Conservation (phyloP, 2,113 vertebrate species). For the Mungos mungo region DNA sequence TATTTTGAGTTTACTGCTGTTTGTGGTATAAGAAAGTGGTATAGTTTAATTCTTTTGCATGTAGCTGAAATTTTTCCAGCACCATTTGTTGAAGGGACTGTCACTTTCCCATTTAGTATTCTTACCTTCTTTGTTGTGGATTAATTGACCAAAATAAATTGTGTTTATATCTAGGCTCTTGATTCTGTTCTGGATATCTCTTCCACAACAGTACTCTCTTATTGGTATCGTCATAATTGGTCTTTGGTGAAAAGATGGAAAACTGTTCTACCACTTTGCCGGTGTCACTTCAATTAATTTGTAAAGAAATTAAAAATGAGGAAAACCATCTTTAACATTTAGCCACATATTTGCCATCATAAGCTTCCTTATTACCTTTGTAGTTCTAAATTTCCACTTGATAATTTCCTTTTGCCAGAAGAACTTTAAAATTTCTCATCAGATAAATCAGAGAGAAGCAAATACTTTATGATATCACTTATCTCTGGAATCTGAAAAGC, state of each 20-base stretch:
- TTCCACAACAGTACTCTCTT: neutral
- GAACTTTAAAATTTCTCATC: neutral
- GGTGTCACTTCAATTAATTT: neutral
- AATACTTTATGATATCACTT: neutral
- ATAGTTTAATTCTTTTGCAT: no score
- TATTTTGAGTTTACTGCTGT: no score
- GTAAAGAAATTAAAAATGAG: neutral
- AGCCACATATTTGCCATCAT: neutral
- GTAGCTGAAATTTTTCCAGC: no score
- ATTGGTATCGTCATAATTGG: neutral
- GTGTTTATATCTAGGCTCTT: no score
- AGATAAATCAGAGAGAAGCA: neutral
- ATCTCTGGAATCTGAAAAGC: neutral
- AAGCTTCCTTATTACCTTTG: neutral
- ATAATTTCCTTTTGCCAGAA: neutral
- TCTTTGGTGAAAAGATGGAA: neutral
- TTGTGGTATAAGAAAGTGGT: no score
- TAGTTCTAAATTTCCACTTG: neutral
- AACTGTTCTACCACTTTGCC: neutral
- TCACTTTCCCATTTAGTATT: no score
- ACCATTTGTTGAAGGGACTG: no score
- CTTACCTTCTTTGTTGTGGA: no score
- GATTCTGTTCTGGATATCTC: no score
- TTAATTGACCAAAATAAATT: no score
- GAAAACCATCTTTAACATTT: neutral